Evolutionary conservation across 2,888 invertebrate species (phyloP).

Genomic region (Nephrotoma appendiculata): DNA sequence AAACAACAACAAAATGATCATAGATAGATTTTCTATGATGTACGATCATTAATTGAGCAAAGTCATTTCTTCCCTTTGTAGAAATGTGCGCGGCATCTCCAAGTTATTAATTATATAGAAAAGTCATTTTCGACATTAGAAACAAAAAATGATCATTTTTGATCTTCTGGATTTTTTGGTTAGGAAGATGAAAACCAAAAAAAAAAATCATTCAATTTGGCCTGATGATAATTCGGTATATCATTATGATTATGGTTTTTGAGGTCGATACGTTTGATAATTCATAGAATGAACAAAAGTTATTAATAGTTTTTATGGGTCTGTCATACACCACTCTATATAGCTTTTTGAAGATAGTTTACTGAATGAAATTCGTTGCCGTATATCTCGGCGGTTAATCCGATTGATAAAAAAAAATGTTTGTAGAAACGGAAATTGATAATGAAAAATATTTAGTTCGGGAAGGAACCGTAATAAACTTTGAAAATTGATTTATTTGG

Average conservation of each 20-base stretch:
- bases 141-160: not conserved
- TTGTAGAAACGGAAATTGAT: not conserved
- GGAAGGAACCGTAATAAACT: not conserved
- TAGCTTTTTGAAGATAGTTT: not conserved
- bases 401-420: not conserved
- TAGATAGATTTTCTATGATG: not conserved
- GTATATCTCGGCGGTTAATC: not conserved
- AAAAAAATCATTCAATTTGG: not conserved
- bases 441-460: not conserved
- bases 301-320: not conserved
- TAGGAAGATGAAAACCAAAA: not conserved
- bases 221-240: not conserved
- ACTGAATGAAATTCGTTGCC: not conserved
- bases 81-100: conserved; percentile 7
- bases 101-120: conserved; percentile 9
- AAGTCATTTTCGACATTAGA: not conserved
- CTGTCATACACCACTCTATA: not conserved
- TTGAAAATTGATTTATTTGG: not conserved
- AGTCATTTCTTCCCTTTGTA: conserved; percentile 5
- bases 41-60: not conserved
- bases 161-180: not conserved
- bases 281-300: not conserved
- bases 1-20: not conserved
- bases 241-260: not conserved
- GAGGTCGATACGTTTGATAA: not conserved